Evolutionary conservation across 1,140 invertebrate genomes (phyloP).

Genomic region (Gryllus bimaculatus): DNA sequence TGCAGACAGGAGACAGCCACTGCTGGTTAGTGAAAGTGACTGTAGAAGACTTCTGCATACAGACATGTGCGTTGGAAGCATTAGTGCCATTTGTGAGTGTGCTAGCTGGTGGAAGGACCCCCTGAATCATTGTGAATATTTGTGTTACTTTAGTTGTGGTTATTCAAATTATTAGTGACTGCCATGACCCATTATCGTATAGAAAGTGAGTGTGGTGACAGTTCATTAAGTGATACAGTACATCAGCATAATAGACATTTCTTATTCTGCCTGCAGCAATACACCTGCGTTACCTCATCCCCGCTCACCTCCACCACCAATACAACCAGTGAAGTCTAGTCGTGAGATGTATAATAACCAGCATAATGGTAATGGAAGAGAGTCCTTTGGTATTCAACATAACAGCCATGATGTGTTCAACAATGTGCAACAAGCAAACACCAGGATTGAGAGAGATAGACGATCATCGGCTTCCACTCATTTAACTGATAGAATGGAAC

Average conservation of each 20-base stretch:
- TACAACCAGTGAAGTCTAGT: constrained; percentile 48
- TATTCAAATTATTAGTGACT: background rate
- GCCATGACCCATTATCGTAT: background rate
- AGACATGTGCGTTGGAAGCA: background rate
- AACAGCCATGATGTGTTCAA: constrained; percentile 26
- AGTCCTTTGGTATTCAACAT: constrained; percentile 35
- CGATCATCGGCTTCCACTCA: constrained; percentile 63
- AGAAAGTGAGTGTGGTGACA: background rate
- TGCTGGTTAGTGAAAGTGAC: background rate
- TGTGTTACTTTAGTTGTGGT: background rate
- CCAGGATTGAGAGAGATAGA: constrained; percentile 46
- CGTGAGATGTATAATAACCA: constrained; percentile 34
- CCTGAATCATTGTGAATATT: background rate
- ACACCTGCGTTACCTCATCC: constrained; percentile 30
- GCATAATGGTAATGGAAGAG: constrained; percentile 6
- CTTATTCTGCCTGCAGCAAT: background rate
- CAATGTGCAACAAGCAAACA: background rate
- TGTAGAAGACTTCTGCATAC: background rate
- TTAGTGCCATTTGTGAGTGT: background rate
- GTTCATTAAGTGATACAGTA: background rate
- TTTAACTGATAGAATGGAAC: constrained; percentile 61
- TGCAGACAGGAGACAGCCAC: background rate
- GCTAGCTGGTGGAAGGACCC: background rate
- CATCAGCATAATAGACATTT: background rate
- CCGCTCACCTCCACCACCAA: constrained; percentile 52